Percentiles rank a stretch among this genome's conserved stretches.
These are phyloP conservation scores for Myathropa florea DNA, from an alignment of 2,888 invertebrate species.

Conservation along the genomic window DNA sequence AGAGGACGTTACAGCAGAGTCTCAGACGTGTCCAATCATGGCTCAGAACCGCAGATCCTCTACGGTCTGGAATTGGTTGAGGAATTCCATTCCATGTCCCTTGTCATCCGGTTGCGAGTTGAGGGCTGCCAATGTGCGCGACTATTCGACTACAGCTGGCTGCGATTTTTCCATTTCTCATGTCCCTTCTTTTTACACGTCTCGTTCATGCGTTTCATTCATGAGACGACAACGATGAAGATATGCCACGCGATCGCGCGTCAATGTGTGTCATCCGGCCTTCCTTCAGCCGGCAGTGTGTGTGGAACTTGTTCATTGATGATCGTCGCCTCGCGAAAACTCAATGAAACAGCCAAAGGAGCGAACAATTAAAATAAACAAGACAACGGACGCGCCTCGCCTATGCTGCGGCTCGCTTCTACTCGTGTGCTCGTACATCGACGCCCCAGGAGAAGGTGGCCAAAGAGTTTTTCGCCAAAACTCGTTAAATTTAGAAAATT, in stretches of 20 bases:
- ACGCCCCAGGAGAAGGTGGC: background rate
- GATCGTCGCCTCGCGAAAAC: constrained; percentile 28
- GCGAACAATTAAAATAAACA: constrained; percentile 31
- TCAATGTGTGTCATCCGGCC: background rate
- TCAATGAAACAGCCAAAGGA: constrained; percentile 27
- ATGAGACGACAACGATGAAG: background rate
- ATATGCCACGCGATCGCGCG: background rate
- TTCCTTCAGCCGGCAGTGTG: background rate
- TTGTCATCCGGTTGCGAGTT: no score
- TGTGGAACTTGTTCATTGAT: constrained; percentile 35
- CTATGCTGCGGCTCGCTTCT: background rate
- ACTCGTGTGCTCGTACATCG: no score
- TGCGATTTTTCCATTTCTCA: no score
- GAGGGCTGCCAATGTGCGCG: no score
- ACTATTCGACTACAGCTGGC: no score
- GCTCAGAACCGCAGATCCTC: no score
- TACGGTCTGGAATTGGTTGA: no score
- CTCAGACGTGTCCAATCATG: no score
- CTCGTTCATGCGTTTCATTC: background rate
- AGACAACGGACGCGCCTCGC: background rate
- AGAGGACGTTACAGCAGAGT: no score
- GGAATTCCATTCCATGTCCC: no score
- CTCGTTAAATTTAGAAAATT: no score
- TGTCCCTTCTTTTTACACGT: background rate
- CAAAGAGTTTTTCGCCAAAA: background rate